These are phyloP conservation scores for Sakesphorus luctuosus DNA, from an alignment of 2,113 vertebrate species.

Conservation along the genomic window DNA sequence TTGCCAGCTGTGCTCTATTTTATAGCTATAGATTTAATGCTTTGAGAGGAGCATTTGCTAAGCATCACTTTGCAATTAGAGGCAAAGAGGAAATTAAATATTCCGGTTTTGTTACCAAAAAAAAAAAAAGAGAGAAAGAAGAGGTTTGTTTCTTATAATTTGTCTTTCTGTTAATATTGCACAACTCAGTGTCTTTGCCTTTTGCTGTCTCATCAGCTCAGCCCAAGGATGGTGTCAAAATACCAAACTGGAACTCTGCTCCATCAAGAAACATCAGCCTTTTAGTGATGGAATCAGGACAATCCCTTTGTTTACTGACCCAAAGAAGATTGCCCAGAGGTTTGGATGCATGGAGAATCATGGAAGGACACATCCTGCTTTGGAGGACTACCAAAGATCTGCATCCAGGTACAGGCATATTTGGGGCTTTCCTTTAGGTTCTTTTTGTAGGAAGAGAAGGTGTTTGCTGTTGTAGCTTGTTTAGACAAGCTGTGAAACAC, in stretches of 20 bases:
- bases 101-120: neutral
- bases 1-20: slow-evolving; percentile 51
- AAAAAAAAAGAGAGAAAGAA: neutral
- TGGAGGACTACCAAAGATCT: neutral
- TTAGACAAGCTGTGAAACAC: neutral
- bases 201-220: slow-evolving; percentile 31
- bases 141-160: neutral
- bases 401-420: slow-evolving; percentile 46
- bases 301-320: slow-evolving; percentile 24
- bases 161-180: neutral
- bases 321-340: neutral
- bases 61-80: neutral
- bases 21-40: neutral
- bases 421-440: neutral
- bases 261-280: neutral
- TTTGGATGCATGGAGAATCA: neutral
- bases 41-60: neutral
- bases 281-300: neutral
- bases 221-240: neutral
- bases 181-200: neutral
- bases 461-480: neutral
- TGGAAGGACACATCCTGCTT: neutral
- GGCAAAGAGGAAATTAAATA: neutral
- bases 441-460: neutral
- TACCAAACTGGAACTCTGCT: neutral